A percentile compares a stretch with the other conserved stretches of the same genome.
phyloP scores from a whole-genome alignment of 2,888 invertebrate species.

The Erebia epiphron region DNA sequence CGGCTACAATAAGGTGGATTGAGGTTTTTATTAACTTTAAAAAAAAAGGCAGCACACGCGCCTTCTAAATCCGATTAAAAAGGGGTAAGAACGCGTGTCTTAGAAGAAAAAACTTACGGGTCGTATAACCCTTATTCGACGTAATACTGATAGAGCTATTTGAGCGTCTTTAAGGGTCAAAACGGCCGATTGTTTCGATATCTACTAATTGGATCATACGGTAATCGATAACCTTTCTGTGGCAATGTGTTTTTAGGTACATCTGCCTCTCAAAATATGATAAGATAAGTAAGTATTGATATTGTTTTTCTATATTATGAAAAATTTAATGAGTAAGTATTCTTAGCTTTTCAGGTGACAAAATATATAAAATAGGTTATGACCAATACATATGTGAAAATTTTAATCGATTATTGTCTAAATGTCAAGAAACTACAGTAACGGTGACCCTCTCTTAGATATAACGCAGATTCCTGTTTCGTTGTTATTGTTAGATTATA shows the following conservation, averaged over 20 bases:
- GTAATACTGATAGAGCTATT: conserved; percentile 79
- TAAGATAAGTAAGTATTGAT: conserved; percentile 25
- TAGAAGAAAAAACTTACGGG: conserved; percentile 60
- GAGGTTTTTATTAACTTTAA: conserved; percentile 65
- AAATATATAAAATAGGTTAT: no score
- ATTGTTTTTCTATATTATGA: conserved; percentile 32
- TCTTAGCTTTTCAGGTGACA: no score
- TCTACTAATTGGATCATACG: conserved; percentile 81
- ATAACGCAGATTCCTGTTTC: no score
- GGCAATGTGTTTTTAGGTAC: conserved; percentile 73
- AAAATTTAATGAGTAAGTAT: neutral
- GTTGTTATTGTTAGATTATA: no score
- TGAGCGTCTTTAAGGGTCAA: conserved; percentile 65
- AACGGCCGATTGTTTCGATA: conserved; percentile 76
- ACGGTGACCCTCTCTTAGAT: no score
- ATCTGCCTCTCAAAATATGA: conserved; percentile 64
- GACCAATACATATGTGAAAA: no score
- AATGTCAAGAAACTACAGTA: no score
- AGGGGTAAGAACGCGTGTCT: conserved; percentile 73
- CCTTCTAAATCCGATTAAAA: conserved; percentile 78
- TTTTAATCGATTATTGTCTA: no score
- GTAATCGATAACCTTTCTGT: conserved; percentile 77
- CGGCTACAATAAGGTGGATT: conserved; percentile 78
- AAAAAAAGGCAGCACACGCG: conserved; percentile 75
- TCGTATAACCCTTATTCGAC: conserved; percentile 76